A percentile compares a stretch with the other conserved stretches of the same genome.
These are phyloP conservation scores for Parthenolecanium corni DNA, from an alignment of 2,888 invertebrate genomes.

Conservation along the genomic window DNA sequence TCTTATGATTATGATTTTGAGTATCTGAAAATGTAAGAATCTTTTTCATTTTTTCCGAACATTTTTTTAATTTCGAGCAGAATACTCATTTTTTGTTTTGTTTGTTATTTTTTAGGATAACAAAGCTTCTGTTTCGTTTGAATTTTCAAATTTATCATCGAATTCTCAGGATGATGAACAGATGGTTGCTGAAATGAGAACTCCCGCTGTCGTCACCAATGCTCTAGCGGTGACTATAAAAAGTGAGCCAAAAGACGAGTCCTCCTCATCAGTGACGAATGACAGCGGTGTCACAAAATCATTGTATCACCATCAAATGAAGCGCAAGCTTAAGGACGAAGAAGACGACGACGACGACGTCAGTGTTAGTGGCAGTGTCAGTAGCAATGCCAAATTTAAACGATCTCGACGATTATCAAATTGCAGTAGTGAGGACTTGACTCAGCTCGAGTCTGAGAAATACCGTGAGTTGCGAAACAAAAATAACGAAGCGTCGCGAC, in stretches of 20 bases:
- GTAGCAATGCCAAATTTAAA: constrained; percentile 14
- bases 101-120: constrained; percentile 1
- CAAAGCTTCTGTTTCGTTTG: constrained; percentile 12
- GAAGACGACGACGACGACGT: constrained; percentile 23
- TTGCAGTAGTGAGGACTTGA: constrained; percentile 13
- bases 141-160: constrained; percentile 14
- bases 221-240: constrained; percentile 1
- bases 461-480: constrained; percentile 61
- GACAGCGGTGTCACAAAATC: neutral
- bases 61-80: no score
- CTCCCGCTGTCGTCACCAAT: no score
- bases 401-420: constrained; percentile 16
- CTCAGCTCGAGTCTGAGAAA: constrained; percentile 36
- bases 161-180: neutral
- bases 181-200: neutral
- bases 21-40: no score
- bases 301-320: no score
- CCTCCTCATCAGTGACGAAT: neutral
- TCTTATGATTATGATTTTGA: no score
- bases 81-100: neutral
- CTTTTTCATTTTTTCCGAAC: no score
- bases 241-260: constrained; percentile 16
- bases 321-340: neutral
- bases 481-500: constrained; percentile 66
- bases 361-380: constrained; percentile 15